These are phyloP conservation scores for Mus pahari DNA, from an alignment of 2,113 vertebrate species.

Conservation along the genomic window DNA sequence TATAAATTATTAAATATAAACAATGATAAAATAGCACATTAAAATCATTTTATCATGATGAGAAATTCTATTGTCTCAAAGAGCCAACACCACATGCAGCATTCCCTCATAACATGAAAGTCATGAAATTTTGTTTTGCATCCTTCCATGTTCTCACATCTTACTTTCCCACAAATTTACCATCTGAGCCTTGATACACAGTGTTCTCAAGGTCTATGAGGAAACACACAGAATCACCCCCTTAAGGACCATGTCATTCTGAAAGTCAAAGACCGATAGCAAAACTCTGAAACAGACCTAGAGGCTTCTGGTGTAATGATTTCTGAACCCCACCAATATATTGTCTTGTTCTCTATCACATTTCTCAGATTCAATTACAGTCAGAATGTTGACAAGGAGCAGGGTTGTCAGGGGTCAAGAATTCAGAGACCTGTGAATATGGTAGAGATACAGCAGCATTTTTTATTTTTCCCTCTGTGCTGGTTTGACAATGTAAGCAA, in stretches of 20 bases:
- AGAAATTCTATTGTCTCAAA: not conserved
- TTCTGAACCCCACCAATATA: not conserved
- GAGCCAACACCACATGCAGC: not conserved
- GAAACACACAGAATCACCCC: not conserved
- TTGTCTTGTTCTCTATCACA: not conserved
- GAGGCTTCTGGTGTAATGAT: not conserved
- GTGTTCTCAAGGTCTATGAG: not conserved
- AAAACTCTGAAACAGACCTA: not conserved
- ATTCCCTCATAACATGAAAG: not conserved
- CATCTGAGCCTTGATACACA: not conserved
- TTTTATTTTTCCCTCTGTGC: slow-evolving; percentile 32
- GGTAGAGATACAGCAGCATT: not conserved
- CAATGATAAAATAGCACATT: not conserved
- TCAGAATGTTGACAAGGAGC: not conserved
- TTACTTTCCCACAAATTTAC: not conserved
- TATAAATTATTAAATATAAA: not conserved
- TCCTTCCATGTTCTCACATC: not conserved
- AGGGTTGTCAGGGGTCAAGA: not conserved
- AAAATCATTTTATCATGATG: not conserved
- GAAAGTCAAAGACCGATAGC: not conserved
- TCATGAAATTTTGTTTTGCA: not conserved
- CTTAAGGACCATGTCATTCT: not conserved
- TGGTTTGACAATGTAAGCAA: not conserved
- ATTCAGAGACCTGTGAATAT: not conserved
- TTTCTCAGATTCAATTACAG: not conserved